Evolutionary conservation across 2,888 invertebrate species (phyloP).

Genomic region (Eupithecia pulchellata): DNA sequence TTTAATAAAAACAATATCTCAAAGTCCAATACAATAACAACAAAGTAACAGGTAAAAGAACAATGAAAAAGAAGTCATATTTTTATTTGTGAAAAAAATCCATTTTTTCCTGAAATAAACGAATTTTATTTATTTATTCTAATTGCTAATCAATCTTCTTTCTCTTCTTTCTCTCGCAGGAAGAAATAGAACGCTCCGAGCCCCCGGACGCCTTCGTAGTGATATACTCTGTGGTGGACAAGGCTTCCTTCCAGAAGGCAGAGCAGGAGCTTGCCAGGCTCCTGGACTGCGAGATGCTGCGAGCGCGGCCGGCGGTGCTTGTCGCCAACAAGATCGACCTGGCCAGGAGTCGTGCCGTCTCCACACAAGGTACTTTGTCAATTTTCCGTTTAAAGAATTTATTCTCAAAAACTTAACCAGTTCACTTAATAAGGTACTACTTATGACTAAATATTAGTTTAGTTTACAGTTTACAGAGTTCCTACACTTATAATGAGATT

Average conservation of each 20-base stretch:
- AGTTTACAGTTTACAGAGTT: too few relatives aligned
- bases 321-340: constrained; percentile 98
- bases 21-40: too few relatives aligned
- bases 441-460: too few relatives aligned
- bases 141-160: constrained; percentile 5
- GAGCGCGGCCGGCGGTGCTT: constrained; percentile 92
- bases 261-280: constrained; percentile 92
- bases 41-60: too few relatives aligned
- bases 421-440: too few relatives aligned
- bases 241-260: constrained; percentile 93
- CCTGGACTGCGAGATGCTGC: constrained; percentile 91
- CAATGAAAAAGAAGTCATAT: too few relatives aligned
- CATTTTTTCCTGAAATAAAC: too few relatives aligned
- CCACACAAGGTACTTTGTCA: constrained; percentile 89
- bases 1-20: too few relatives aligned
- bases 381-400: too few relatives aligned
- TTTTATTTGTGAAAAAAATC: too few relatives aligned
- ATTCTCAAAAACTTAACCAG: too few relatives aligned
- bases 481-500: too few relatives aligned
- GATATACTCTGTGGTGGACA: constrained; percentile 96
- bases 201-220: constrained; percentile 94
- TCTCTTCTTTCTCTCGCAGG: constrained; percentile 80
- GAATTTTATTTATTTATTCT: neutral
- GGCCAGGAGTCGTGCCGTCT: constrained; percentile 94
- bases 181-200: constrained; percentile 88